These are phyloP conservation scores for Colletes gigas DNA, from an alignment of 1,140 invertebrate genomes.

Conservation along the genomic window DNA sequence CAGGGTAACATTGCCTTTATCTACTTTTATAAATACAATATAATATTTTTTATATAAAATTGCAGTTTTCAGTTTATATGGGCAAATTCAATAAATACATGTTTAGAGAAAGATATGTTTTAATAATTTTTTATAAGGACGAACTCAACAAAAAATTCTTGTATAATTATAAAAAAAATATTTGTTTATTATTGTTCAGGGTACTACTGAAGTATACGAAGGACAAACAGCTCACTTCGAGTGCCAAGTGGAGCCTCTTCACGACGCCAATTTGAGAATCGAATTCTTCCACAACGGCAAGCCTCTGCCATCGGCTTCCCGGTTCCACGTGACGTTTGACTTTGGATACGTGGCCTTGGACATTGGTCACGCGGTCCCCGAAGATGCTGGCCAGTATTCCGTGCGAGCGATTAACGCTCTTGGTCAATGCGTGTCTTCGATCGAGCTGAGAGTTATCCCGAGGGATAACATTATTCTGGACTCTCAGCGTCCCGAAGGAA, in stretches of 20 bases:
- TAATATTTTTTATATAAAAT: too few species aligned
- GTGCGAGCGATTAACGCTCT: slow-evolving; percentile 93
- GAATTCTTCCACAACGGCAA: slow-evolving; percentile 96
- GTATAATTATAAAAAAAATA: too few species aligned
- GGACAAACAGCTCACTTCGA: slow-evolving; percentile 95
- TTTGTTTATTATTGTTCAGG: too few species aligned
- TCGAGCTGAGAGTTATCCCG: slow-evolving; percentile 90
- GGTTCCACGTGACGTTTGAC: slow-evolving; percentile 96
- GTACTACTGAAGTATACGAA: slow-evolving; percentile 91
- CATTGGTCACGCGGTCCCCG: slow-evolving; percentile 93
- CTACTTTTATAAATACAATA: too few species aligned
- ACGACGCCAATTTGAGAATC: slow-evolving; percentile 93
- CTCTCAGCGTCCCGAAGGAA: slow-evolving; percentile 96
- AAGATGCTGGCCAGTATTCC: slow-evolving; percentile 97
- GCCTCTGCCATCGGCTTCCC: slow-evolving; percentile 90
- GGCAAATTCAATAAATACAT: too few species aligned
- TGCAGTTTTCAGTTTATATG: too few species aligned
- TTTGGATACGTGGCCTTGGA: slow-evolving; percentile 97
- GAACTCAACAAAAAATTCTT: too few species aligned
- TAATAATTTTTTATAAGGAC: too few species aligned
- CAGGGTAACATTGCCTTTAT: slow-evolving; percentile 76
- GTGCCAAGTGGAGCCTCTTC: slow-evolving; percentile 94
- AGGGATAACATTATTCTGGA: slow-evolving; percentile 95
- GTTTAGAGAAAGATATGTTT: too few species aligned
- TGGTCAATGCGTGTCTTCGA: slow-evolving; percentile 92